Percentiles rank a stretch among this genome's conserved stretches.
phyloP scores from a whole-genome alignment of 2,797 vertebrate species.

The Australoheros facetus region DNA sequence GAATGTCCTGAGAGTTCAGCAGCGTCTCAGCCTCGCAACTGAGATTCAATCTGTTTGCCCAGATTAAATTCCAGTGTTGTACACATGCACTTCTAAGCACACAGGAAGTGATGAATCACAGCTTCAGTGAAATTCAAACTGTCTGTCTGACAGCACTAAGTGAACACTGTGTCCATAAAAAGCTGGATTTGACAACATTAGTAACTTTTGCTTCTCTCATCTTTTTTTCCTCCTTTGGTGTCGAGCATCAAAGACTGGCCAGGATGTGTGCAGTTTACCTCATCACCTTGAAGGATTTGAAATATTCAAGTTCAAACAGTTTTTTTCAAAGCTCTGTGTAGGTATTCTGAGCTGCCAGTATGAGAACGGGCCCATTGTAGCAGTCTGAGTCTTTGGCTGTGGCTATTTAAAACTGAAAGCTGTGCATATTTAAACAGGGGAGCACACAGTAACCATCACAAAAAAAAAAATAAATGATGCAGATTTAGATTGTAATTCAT shows the following conservation, averaged over 20 bases:
- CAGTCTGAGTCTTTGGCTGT: conserved; percentile 16
- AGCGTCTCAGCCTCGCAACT: not conserved
- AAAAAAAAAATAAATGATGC: not conserved
- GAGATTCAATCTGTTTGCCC: conserved; percentile 1
- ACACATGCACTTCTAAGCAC: conserved; percentile 3
- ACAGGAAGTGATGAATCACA: conserved; percentile 41
- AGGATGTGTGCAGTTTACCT: conserved; percentile 36
- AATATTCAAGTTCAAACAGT: conserved; percentile 32
- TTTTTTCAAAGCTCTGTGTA: conserved; percentile 7
- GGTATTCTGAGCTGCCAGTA: conserved; percentile 2
- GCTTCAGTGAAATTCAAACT: conserved; percentile 37
- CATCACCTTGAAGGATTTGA: conserved; percentile 40
- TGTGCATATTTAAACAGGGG: not conserved
- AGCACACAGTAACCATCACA: not conserved
- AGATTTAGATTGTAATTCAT: not conserved
- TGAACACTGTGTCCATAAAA: conserved; percentile 28
- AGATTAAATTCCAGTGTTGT: conserved; percentile 7
- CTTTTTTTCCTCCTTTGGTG: conserved; percentile 16
- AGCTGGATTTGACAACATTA: conserved; percentile 23
- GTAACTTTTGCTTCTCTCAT: conserved; percentile 25
- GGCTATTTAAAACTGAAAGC: conserved; percentile 17
- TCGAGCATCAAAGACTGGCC: conserved; percentile 33
- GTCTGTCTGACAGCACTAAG: conserved; percentile 24
- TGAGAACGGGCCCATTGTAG: not conserved
- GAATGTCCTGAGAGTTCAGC: not conserved